These are phyloP conservation scores for Paedocypris micromegethes DNA, from an alignment of 2,797 vertebrate species.

Conservation along the genomic window DNA sequence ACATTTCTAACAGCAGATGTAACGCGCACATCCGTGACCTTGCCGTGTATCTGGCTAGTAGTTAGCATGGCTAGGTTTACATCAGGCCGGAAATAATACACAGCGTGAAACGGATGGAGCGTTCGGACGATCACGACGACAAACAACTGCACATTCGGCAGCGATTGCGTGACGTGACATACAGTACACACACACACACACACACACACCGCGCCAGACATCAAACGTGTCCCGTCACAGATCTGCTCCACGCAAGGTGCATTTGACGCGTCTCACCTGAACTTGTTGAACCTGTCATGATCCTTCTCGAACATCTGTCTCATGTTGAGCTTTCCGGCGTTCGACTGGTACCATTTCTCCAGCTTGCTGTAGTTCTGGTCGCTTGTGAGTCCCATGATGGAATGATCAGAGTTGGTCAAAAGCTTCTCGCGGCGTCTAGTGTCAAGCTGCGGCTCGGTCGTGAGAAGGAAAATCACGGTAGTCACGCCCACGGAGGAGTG, in stretches of 20 bases:
- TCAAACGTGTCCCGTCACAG: background rate
- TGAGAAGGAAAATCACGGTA: no score
- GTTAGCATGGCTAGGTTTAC: background rate
- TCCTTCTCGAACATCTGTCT: conserved; percentile 83
- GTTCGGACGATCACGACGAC: background rate
- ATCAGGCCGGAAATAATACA: background rate
- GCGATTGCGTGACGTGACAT: background rate
- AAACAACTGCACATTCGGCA: no score
- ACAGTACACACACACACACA: background rate
- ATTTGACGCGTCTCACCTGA: conserved; percentile 72
- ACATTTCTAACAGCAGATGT: background rate
- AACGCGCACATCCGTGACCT: background rate
- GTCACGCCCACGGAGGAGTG: no score
- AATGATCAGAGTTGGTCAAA: background rate
- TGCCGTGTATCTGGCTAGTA: background rate
- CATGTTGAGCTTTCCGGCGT: conserved; percentile 75
- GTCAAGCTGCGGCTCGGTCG: no score
- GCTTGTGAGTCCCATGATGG: conserved; percentile 75
- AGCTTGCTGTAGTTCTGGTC: conserved; percentile 81
- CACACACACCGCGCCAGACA: no score
- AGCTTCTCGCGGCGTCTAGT: background rate
- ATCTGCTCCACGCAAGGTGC: background rate
- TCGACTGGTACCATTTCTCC: conserved; percentile 77
- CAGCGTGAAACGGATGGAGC: no score
- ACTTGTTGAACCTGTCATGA: conserved; percentile 78